phyloP scores from a whole-genome alignment of 1,140 invertebrate species.

The Phymorhynchus buccinoides region DNA sequence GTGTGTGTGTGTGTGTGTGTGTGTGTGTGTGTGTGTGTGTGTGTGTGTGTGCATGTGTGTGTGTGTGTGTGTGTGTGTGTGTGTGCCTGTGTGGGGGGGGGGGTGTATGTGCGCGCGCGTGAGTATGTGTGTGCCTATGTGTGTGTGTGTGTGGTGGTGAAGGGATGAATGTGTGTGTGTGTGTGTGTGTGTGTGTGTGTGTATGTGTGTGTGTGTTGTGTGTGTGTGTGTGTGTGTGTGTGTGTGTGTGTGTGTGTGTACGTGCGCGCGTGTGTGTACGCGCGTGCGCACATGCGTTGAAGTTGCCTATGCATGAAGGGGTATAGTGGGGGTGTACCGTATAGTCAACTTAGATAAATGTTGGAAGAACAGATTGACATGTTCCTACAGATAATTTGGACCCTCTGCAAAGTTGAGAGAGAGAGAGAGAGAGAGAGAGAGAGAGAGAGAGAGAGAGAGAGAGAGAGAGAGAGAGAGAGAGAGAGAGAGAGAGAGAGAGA shows the following conservation, averaged over 20 bases:
- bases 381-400: too few species aligned
- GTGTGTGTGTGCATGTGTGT: neutral
- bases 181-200: neutral
- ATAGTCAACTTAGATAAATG: too few species aligned
- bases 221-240: conserved; percentile 20
- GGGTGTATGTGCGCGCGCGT: neutral
- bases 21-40: neutral
- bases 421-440: too few species aligned
- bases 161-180: conserved; percentile 9
- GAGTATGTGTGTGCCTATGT: neutral
- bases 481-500: too few species aligned
- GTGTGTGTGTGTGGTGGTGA: conserved; percentile 1
- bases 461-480: too few species aligned
- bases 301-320: too few species aligned
- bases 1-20: conserved; percentile 10
- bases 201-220: neutral
- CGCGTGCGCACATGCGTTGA: too few species aligned
- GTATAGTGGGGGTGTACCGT: too few species aligned
- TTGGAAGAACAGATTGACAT: too few species aligned
- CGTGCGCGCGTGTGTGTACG: too few species aligned
- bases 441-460: too few species aligned
- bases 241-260: neutral
- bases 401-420: too few species aligned
- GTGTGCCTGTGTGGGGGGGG: conserved; percentile 3
- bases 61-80: conserved; percentile 19